Evolutionary conservation across 1,140 invertebrate genomes (phyloP).

Genomic region (Choristoneura fumiferana): DNA sequence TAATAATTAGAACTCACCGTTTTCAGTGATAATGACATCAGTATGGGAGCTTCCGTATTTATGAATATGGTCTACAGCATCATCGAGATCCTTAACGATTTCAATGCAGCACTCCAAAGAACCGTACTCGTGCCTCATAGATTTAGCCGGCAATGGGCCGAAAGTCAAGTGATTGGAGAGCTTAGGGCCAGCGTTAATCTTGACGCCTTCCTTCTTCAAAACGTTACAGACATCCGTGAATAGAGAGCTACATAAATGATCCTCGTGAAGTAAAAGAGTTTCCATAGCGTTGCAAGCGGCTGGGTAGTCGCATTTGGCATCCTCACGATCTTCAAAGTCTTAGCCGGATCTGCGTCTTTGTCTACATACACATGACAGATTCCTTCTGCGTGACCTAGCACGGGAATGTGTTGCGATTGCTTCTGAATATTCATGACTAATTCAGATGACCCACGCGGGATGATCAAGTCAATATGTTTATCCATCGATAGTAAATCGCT

Average conservation of each 20-base stretch:
- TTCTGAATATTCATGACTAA: constrained; percentile 94
- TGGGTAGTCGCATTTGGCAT: constrained; percentile 99
- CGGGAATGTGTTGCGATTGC: constrained; percentile 96
- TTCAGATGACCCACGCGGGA: constrained; percentile 96
- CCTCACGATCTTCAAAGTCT: constrained; percentile 94
- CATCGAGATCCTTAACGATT: constrained; percentile 91
- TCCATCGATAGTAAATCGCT: constrained; percentile 94
- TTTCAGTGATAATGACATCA: constrained; percentile 97
- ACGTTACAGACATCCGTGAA: constrained; percentile 95
- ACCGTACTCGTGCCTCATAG: constrained; percentile 95
- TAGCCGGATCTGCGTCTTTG: constrained; percentile 90
- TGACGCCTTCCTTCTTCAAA: constrained; percentile 94
- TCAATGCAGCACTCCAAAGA: constrained; percentile 96
- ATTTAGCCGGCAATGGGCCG: constrained; percentile 93
- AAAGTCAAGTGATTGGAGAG: constrained; percentile 88
- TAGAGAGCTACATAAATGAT: constrained; percentile 85
- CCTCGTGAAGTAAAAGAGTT: constrained; percentile 95
- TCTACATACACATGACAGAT: constrained; percentile 99
- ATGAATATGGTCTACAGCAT: constrained; percentile 97
- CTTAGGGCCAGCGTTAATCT: constrained; percentile 92
- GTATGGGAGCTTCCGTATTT: constrained; percentile 97
- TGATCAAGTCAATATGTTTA: constrained; percentile 97
- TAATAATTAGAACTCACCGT: constrained; percentile 71
- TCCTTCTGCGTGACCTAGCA: constrained; percentile 98
- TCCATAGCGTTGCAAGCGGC: constrained; percentile 99